Percentiles rank a stretch among this genome's conserved stretches.
Evolutionary conservation across 2,888 invertebrate genomes (phyloP).

Genomic region (Blomia tropicalis): DNA sequence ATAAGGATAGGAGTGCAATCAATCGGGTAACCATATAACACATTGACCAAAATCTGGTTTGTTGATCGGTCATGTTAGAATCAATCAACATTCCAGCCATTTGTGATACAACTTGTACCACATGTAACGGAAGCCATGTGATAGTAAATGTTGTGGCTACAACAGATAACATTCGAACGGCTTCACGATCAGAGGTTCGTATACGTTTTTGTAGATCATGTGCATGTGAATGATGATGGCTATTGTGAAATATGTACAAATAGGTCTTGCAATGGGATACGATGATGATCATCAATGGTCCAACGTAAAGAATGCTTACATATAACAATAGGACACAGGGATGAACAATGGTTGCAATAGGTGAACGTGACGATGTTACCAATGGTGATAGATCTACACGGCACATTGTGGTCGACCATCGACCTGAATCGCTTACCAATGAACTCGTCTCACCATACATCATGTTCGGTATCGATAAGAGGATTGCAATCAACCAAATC

Average conservation of each 20-base stretch:
- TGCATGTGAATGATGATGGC: not conserved
- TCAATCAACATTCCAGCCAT: not conserved
- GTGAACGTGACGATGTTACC: not conserved
- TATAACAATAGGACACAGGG: not conserved
- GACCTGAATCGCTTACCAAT: not conserved
- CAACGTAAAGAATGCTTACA: not conserved
- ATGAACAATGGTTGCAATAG: not conserved
- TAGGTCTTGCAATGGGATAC: constrained; percentile 5
- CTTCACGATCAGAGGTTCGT: not conserved
- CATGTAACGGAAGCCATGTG: not conserved
- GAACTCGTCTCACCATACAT: not conserved
- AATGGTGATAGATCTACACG: not conserved
- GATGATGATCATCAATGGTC: not conserved
- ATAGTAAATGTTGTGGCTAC: not conserved
- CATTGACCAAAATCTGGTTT: constrained; percentile 5
- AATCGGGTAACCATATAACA: not conserved
- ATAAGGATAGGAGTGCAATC: not conserved
- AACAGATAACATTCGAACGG: not conserved
- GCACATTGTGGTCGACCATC: not conserved
- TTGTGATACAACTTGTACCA: not conserved
- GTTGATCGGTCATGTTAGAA: not conserved
- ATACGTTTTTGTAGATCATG: constrained; percentile 8
- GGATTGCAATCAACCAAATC: not conserved
- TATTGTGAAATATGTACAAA: not conserved
- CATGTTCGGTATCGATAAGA: not conserved